phyloP scores from a whole-genome alignment of 2,888 invertebrate species.

The Megaustenia siamemsis region DNA sequence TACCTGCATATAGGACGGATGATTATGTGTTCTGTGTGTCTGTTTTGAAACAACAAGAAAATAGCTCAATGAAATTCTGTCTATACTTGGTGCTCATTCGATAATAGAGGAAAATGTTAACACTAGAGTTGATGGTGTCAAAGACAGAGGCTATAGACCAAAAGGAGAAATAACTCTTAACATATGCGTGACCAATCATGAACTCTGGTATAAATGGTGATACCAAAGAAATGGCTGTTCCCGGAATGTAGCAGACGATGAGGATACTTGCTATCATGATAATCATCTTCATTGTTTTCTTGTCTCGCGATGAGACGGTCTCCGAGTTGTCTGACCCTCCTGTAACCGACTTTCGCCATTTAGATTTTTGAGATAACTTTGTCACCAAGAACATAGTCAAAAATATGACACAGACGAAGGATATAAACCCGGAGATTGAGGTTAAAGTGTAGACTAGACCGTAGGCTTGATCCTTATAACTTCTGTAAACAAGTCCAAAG shows the following conservation, averaged over 20 bases:
- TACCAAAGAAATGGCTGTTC: not conserved
- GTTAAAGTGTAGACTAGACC: not conserved
- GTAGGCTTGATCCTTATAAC: not conserved
- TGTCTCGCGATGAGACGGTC: not conserved
- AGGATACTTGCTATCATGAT: conserved; percentile 2
- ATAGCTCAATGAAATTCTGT: conserved; percentile 4
- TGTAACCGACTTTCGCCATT: conserved; percentile 15
- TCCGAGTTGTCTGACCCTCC: not conserved
- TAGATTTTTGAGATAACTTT: not conserved
- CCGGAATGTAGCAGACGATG: conserved; percentile 21
- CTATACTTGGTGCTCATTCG: conserved; percentile 42
- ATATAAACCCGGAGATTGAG: not conserved
- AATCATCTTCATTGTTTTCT: conserved; percentile 28
- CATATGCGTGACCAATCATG: not conserved
- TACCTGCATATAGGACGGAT: no score
- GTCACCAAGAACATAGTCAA: conserved; percentile 14
- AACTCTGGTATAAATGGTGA: conserved; percentile 1
- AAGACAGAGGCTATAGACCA: conserved; percentile 24
- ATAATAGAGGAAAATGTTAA: conserved; percentile 23
- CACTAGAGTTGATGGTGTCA: conserved; percentile 20
- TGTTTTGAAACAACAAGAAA: not conserved
- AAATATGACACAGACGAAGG: conserved; percentile 3
- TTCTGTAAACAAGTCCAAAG: not conserved
- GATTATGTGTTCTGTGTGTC: no score
- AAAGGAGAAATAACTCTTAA: not conserved